Evolutionary conservation across 1,140 invertebrate genomes (phyloP), one percentile per base, ranked within the genome.

Genomic region (Drosophila cardini): DNA sequence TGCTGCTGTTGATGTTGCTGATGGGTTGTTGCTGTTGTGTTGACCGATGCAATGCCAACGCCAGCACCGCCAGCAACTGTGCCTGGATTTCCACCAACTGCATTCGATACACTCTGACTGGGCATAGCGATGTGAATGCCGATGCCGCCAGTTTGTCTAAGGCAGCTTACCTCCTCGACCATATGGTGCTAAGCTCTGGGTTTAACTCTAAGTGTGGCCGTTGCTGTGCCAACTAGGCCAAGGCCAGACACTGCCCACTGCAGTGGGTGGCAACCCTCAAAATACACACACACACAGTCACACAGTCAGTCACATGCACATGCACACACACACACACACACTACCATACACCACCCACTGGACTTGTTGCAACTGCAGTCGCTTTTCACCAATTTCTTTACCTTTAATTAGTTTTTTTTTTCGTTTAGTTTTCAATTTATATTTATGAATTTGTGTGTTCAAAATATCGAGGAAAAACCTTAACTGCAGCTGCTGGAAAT

Each of bases 141-240:
- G 46, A 73, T 73, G 38, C 63, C 72, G 72, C 76, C 83, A 78
- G 79, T 87, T 72, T 87, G 83, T 87, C 72, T 89, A 11, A 83
- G 76, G 60, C 84, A 83, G 60, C 83, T 48, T 50, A 89, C 36
- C 64, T 87, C 84, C 70, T 89, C 84, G 30, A 87, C 76, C 83
- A 87, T 87, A 50, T 64, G 67, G 65, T 26, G 38, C 38, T 56
- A 58, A 21, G 34, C 52, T 45, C 52, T 40, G 34, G 46, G 30
- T 84, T 52, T 58, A 63, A 71, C 79, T 71, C 70, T n/a, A n/a
- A 40, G 38, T 40, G 3, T 34, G 55, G 57, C 63, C 73, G 74
- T 76, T 76, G 63, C 80, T 81, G 63, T 56, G 65, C 36, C 57
- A 87, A 87, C 76, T 82, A 52, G 79, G 82, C 82, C 83, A 86